Conservation (phyloP, 1,140 invertebrate genomes). For the Temnothorax curvispinosus region DNA sequence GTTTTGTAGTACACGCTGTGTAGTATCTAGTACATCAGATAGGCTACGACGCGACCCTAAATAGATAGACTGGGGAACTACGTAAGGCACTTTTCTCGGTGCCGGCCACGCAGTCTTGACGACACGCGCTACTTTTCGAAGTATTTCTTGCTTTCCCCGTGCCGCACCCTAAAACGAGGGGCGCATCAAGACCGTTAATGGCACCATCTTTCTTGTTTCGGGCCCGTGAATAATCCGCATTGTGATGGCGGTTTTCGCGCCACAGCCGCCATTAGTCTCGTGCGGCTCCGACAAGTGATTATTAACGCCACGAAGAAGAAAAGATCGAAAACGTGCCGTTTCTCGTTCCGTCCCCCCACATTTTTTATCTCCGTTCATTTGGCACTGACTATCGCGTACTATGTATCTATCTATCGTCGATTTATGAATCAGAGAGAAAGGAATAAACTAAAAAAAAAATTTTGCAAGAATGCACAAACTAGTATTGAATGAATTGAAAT, state of each 20-base stretch:
- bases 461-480: background rate
- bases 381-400: background rate
- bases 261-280: constrained; percentile 38
- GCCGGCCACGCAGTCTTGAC: background rate
- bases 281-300: constrained; percentile 49
- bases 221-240: constrained; percentile 68
- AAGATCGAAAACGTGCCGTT: constrained; percentile 1
- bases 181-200: constrained; percentile 66
- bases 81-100: background rate
- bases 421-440: background rate
- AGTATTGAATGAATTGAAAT: background rate
- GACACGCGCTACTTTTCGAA: constrained; percentile 50
- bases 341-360: background rate
- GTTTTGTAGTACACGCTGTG: background rate
- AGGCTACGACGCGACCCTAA: background rate
- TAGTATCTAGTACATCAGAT: background rate
- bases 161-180: constrained; percentile 12
- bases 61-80: background rate
- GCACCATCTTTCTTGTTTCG: constrained; percentile 57
- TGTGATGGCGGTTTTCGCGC: constrained; percentile 65
- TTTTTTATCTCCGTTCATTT: background rate
- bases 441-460: background rate
- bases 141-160: constrained; percentile 59
- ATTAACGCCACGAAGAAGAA: constrained; percentile 40
- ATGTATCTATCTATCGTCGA: background rate